phyloP scores from a whole-genome alignment of 2,797 vertebrate genomes.

The Peromyscus melanophrys region DNA sequence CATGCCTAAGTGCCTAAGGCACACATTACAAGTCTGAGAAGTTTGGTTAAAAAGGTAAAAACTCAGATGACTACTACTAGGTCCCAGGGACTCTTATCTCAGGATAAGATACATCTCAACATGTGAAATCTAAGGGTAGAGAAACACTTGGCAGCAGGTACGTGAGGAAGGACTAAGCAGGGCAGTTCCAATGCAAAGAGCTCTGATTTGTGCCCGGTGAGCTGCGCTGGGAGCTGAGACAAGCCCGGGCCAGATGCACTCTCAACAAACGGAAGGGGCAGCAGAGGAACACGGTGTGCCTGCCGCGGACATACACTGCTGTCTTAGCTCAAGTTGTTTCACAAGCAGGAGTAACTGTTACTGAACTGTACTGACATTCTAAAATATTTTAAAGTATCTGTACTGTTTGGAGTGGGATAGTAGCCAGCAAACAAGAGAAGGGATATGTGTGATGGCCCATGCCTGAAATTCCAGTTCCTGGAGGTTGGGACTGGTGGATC shows the following conservation, averaged over 20 bases:
- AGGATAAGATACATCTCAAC: neutral
- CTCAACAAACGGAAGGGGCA: neutral
- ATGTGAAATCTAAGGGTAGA: neutral
- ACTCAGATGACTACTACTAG: neutral
- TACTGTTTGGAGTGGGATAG: no score
- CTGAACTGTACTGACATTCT: neutral
- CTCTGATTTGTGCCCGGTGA: no score
- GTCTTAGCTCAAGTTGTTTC: neutral
- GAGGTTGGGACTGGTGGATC: no score
- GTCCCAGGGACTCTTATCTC: neutral
- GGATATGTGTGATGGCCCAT: no score
- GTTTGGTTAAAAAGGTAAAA: neutral
- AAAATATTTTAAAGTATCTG: neutral
- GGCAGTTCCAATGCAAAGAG: neutral
- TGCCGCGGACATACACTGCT: no score
- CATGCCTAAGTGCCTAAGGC: neutral
- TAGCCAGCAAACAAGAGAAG: slow-evolving; percentile 2
- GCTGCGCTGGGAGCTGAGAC: neutral
- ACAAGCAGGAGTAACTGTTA: neutral
- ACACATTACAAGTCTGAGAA: neutral
- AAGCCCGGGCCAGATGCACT: neutral
- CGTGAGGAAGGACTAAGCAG: neutral
- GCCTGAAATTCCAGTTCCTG: neutral
- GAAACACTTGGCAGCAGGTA: neutral
- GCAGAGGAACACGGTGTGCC: neutral